Base-by-base conservation (phyloP, 2,113 vertebrate species). In the Scomber japonicus region DNA sequence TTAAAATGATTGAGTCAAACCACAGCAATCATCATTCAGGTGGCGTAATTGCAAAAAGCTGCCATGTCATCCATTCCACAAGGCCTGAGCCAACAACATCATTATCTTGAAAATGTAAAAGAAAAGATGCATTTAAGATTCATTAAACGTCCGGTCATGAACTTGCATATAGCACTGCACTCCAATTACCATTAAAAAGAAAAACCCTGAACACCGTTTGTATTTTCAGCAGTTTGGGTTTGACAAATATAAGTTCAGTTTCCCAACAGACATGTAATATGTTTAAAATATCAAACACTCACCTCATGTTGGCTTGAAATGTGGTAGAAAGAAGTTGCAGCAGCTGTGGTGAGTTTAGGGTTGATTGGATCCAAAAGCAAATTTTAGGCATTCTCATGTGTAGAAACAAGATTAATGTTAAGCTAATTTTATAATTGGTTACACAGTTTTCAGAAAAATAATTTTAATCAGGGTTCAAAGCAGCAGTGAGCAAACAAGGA, bases 21-120 rank as follows among this genome's bases (percentile, higher is more conserved):
- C 4, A 55, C n/a, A 27, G 8, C 11, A 14, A 27, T 73, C 48
- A 84, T 81, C 66, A 48, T 65, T 75, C 65, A 59, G 40, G 73
- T 55, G 60, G 13, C 9, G 49, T 63, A 62, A 80, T 49, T 85
- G 73, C 44, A 82, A 77, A 82, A 77, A 83, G 66, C 1, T 65
- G 73, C 76, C 62, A 12, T 2, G 14, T 60, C 67, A 61, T 69
- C 40, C 11, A 40, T 85, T 72, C 12, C 35, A 63, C 0, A 11
- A 78, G 3, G 61, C 49, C n/a, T 31, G 19, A 80, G 30, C 75
- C 67, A 48, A 19, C 62, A 3, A 17, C 68, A 40, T 70, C 82
- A 44, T 75, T 46, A 85, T 61, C 16, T 46, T 19, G 40, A 48
- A 49, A 27, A 71, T 46, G 21, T 8, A 40, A 40, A 17, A 56